These are phyloP conservation scores for Alauda arvensis DNA, from an alignment of 2,797 vertebrate species.

Conservation along the genomic window DNA sequence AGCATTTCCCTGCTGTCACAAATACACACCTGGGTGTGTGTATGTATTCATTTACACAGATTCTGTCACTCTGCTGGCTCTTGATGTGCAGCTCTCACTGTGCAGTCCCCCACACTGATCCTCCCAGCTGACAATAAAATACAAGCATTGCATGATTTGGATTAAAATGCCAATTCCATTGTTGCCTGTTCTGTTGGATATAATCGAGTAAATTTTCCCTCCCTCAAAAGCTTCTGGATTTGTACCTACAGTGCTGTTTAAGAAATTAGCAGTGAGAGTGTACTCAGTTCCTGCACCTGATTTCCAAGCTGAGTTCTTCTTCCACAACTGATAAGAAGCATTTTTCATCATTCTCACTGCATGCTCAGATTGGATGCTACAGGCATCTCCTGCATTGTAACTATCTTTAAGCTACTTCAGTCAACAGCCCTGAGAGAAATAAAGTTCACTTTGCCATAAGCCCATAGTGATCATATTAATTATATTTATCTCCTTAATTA, in stretches of 20 bases:
- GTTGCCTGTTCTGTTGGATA: background rate
- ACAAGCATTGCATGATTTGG: background rate
- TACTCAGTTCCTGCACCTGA: background rate
- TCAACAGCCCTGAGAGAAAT: background rate
- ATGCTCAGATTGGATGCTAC: background rate
- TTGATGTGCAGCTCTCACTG: background rate
- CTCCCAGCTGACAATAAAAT: background rate
- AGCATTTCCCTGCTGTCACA: background rate
- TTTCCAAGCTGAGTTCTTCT: background rate
- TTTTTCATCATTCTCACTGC: background rate
- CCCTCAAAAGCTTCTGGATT: background rate
- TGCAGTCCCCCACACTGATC: background rate
- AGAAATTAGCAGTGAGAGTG: background rate
- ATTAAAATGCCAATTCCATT: background rate
- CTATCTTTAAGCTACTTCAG: background rate
- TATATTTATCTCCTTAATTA: background rate
- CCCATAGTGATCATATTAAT: background rate
- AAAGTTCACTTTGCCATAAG: background rate
- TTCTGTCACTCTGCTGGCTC: background rate
- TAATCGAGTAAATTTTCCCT: background rate
- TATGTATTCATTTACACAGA: no score
- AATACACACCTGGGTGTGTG: fast-evolving
- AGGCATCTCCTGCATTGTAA: background rate
- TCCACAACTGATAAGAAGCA: background rate
- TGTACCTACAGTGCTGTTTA: background rate